A percentile compares a stretch with the other conserved stretches of the same genome.
Conservation (phyloP, 2,797 vertebrate species). For the Acipenser oxyrinchus region DNA sequence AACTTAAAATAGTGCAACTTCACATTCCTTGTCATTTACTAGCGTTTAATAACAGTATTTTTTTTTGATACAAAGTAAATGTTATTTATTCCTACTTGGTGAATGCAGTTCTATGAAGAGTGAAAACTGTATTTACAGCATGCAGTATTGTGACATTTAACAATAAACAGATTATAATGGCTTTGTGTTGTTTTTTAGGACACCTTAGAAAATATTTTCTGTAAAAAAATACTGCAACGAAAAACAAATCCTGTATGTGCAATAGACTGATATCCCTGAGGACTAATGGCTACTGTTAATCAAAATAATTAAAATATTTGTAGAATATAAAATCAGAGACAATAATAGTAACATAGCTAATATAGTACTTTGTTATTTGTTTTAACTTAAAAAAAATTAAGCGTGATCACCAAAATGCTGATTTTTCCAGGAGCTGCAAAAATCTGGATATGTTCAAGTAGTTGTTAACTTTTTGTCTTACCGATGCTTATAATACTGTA, state of each 20-base stretch:
- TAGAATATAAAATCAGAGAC: background rate
- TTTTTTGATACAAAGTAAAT: constrained; percentile 26
- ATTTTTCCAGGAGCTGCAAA: background rate
- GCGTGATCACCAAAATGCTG: too few relatives aligned
- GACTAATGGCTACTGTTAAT: constrained; percentile 47
- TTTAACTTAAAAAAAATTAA: background rate
- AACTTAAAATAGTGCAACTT: constrained; percentile 53
- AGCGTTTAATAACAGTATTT: constrained; percentile 25
- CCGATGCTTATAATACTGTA: too few relatives aligned
- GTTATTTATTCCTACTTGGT: constrained; percentile 35
- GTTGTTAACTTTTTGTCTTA: background rate
- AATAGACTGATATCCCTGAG: constrained; percentile 50
- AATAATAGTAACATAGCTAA: background rate
- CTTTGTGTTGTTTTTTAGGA: constrained; percentile 15
- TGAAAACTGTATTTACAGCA: constrained; percentile 37
- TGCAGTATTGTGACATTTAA: constrained; percentile 28
- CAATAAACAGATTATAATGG: constrained; percentile 10
- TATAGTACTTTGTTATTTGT: background rate
- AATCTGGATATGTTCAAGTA: background rate
- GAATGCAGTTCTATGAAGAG: constrained; percentile 28
- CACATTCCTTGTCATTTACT: constrained; percentile 50
- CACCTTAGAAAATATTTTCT: constrained; percentile 10
- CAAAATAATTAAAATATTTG: constrained; percentile 4
- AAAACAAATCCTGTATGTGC: background rate
- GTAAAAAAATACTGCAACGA: background rate